These are phyloP conservation scores for Limnodromus scolopaceus DNA, from an alignment of 2,797 vertebrate species.

Conservation along the genomic window DNA sequence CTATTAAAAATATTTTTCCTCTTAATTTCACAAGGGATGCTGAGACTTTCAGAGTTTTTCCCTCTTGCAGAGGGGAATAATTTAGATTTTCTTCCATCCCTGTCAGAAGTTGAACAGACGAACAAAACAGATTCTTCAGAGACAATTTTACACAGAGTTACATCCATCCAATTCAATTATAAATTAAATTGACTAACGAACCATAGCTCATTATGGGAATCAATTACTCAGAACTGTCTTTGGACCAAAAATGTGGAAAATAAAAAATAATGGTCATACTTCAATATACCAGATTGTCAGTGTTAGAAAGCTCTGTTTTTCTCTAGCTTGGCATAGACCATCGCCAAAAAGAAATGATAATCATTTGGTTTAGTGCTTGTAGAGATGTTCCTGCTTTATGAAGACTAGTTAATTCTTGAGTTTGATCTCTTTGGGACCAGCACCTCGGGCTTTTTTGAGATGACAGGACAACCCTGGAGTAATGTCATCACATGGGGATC, in stretches of 20 bases:
- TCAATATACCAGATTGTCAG: constrained; percentile 87
- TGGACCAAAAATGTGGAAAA: constrained; percentile 89
- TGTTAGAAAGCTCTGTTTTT: constrained; percentile 86
- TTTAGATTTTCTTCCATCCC: constrained; percentile 86
- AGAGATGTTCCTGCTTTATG: constrained; percentile 79
- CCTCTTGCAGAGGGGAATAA: constrained; percentile 83
- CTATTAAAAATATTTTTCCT: constrained; percentile 83
- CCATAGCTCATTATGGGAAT: constrained; percentile 93
- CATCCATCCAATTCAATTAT: constrained; percentile 93
- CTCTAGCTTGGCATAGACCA: constrained; percentile 82
- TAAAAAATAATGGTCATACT: constrained; percentile 90
- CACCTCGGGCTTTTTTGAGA: constrained; percentile 75
- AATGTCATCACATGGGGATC: constrained; percentile 75
- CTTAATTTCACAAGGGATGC: constrained; percentile 84
- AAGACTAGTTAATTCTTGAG: constrained; percentile 82
- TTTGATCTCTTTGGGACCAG: constrained; percentile 77
- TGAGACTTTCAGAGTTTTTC: constrained; percentile 80
- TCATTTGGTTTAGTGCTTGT: constrained; percentile 83
- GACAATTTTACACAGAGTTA: constrained; percentile 89
- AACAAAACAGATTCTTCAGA: constrained; percentile 89
- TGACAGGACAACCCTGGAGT: constrained; percentile 78
- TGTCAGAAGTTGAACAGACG: constrained; percentile 87
- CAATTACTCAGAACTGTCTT: constrained; percentile 92
- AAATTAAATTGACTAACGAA: constrained; percentile 94
- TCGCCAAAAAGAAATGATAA: constrained; percentile 83